Conservation (phyloP, 2,113 vertebrate genomes). For the Dromaius novaehollandiae region DNA sequence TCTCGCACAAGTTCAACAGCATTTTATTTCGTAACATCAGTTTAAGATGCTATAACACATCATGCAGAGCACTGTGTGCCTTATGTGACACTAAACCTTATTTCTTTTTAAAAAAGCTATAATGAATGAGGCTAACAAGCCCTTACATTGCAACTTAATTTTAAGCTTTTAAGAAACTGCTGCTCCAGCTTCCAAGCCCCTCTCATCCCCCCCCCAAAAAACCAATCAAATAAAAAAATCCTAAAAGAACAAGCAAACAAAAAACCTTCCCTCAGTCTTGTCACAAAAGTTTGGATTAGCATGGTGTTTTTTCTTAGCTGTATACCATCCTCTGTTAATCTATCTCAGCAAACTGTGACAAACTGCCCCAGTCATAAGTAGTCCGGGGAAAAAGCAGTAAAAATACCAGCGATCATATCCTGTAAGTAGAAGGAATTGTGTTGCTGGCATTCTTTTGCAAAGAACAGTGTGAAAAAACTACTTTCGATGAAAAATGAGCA, state of each 20-base stretch:
- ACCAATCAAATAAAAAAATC: background rate
- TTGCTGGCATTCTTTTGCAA: background rate
- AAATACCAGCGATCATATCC: background rate
- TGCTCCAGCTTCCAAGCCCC: background rate
- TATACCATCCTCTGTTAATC: background rate
- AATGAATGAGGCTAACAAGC: background rate
- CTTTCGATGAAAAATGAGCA: background rate
- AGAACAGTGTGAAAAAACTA: background rate
- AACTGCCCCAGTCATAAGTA: background rate
- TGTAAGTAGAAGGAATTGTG: background rate
- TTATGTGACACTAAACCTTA: background rate
- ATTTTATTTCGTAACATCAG: background rate
- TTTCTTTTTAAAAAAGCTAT: background rate
- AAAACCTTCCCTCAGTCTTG: background rate
- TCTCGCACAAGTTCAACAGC: background rate
- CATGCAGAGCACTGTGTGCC: background rate
- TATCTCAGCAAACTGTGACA: background rate
- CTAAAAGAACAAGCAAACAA: background rate
- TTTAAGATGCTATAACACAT: background rate
- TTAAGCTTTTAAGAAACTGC: background rate
- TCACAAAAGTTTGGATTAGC: background rate
- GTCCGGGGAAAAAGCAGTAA: background rate
- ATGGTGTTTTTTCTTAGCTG: background rate
- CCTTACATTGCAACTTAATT: background rate
- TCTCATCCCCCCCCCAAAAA: too few species aligned